Evolutionary conservation across 92 coral and sea anemone genomes (phyloP), one percentile per base, ranked within the genome.

Genomic region (Micromussa lordhowensis): DNA sequence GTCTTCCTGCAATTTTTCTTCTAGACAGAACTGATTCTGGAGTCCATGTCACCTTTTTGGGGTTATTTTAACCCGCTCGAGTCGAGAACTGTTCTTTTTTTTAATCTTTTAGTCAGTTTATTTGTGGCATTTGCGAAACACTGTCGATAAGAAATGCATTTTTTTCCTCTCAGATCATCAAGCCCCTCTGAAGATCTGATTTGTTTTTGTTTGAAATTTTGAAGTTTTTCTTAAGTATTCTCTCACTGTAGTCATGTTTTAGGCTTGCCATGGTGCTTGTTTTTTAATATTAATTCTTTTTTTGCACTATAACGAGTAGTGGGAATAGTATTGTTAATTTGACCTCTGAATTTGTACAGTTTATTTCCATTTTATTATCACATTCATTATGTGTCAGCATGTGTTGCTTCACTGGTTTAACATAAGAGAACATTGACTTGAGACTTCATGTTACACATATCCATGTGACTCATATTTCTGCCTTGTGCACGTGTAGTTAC

Each of bases 371-470:
- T 57, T n/a, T 55, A 55, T 84, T 57, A 58, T 64, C 15, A n/a
- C 77, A 78, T 86, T 77, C 83, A 61, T 59, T 75, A 53, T 86
- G 77, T 86, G 83, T 77, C 83, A 77, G 83, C 68, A 86, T 49
- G 44, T 15, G 30, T 76, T 63, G 66, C 75, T 0, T 40, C 81
- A 24, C 64, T 48, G 13, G 78, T 48, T 26, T 14, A 54, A 73
- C 73, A 73, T 59, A 74, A 84, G 73, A 28, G 88, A 75, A 84
- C 88, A 86, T 19, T 85, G 77, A 78, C 83, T 77, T 64, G 77
- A 78, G 83, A 64, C 89, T 48, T 86, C 83, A 77, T 86, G 77
- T 63, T 86, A 86, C 89, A 86, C 83, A 29, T 68, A 54, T 77
- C 70, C 89, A 86, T 78, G 77, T 78, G 66, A 77, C 77, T 77